Conservation (phyloP, 2,797 vertebrate genomes). For the Pseudomugil tenellus region DNA sequence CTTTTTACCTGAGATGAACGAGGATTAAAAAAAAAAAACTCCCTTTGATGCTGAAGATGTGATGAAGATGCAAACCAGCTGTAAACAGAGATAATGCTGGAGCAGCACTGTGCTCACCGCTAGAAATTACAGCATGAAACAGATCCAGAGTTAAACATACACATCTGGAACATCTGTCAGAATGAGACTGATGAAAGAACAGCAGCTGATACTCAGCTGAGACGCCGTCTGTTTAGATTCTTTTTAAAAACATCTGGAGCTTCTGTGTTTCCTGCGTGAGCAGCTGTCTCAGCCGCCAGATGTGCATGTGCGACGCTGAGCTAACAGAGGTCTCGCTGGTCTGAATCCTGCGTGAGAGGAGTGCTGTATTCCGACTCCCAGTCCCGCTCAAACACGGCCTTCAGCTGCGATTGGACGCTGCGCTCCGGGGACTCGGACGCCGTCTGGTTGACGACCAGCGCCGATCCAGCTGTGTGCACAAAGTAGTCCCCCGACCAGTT, state of each 20-base stretch:
- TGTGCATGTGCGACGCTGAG: not conserved
- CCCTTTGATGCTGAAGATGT: too few relatives aligned
- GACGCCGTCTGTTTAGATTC: too few relatives aligned
- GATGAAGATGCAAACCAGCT: too few relatives aligned
- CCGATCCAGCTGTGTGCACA: constrained; percentile 86
- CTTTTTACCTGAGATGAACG: constrained; percentile 57
- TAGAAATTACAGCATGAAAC: too few relatives aligned
- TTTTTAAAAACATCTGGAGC: rapidly evolving
- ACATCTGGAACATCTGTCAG: too few relatives aligned
- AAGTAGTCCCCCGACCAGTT: constrained; percentile 98
- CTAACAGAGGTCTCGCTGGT: constrained; percentile 68
- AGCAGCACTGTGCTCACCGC: too few relatives aligned
- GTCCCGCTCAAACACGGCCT: constrained; percentile 87
- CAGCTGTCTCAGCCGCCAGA: too few relatives aligned
- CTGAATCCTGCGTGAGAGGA: constrained; percentile 62
- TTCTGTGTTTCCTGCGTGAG: not conserved
- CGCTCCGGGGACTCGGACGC: constrained; percentile 7
- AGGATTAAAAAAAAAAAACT: not conserved
- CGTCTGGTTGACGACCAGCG: constrained; percentile 87
- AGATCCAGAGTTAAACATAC: too few relatives aligned
- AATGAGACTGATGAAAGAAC: too few relatives aligned
- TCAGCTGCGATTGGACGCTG: constrained; percentile 84
- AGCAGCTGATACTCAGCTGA: too few relatives aligned
- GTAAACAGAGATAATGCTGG: too few relatives aligned
- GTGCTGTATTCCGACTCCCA: constrained; percentile 89